Evolutionary conservation across 2,888 invertebrate species (phyloP), one percentile per base, ranked within the genome.

Genomic region (Apotomis betuletana): DNA sequence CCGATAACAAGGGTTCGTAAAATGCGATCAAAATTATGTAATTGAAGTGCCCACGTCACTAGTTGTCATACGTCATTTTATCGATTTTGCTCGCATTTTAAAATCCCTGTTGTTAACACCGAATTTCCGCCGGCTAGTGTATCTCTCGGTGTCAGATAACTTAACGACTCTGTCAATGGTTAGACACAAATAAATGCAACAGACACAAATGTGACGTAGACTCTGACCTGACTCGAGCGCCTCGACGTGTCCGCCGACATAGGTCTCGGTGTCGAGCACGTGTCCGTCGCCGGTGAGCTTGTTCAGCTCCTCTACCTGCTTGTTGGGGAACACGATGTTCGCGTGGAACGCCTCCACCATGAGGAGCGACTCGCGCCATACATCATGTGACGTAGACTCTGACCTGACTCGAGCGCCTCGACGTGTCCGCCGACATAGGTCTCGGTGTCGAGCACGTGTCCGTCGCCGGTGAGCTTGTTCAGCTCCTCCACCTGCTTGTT

Each of bases 391-490:
- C n/a, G n/a, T n/a, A n/a, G n/a, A 49, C 49, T 9, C 77, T 70
- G 55, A 93, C 93, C 99, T 0, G 99, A 99, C 89, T 99, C 99
- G 59, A 99, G 87, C 0, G 99, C 99, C 89, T 99, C 99, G 0
- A 99, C 99, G 85, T 99, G 99, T 0, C 99, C 99, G 1, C 99
- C 99, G 0, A 99, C 99, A 84, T 99, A 99, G 0, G 99, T 99
- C 93, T 99, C 99, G 2, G 97, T 96, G 83, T 99, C 98, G 60
- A 99, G 90, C 5, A 99, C 96, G 83, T 99, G 99, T 0, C 99
- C 99, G 85, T 99, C 98, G 1, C 94, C 93, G 0, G 99, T 98
- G 72, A 99, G 90, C 87, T 98, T 98, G 85, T 97, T 98, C 0
- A 97, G 90, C 75, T 97, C 95, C 8, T 95, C 95, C 81, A 97